Evolutionary conservation across 2,888 invertebrate species (phyloP).

Genomic region (Drosophila sordidapex): DNA sequence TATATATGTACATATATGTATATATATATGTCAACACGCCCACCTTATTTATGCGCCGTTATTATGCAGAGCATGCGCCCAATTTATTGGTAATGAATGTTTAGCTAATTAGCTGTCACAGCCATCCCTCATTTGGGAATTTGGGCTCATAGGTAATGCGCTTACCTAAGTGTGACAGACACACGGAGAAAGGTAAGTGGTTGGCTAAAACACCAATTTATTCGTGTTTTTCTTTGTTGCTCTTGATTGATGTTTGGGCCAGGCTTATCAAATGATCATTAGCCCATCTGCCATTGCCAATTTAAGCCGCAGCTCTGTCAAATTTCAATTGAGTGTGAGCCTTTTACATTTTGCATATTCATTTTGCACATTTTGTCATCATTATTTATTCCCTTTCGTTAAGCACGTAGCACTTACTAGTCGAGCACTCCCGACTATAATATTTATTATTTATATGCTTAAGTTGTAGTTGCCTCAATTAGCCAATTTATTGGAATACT

Average conservation of each 20-base stretch:
- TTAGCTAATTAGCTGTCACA: slow-evolving; percentile 49
- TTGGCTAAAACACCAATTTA: background rate
- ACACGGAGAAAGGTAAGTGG: background rate
- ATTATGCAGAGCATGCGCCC: slow-evolving; percentile 8
- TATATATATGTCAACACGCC: background rate
- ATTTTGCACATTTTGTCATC: background rate
- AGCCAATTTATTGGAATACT: slow-evolving; percentile 33
- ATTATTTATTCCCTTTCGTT: background rate
- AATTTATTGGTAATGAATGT: slow-evolving; percentile 35
- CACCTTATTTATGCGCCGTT: slow-evolving; percentile 23
- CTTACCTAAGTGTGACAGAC: slow-evolving; percentile 3
- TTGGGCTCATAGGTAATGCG: slow-evolving; percentile 14
- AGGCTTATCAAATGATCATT: background rate
- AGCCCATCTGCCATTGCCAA: background rate
- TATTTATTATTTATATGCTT: background rate
- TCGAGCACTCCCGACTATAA: background rate
- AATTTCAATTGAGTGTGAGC: background rate
- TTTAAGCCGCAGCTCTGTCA: background rate
- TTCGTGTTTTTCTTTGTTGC: background rate
- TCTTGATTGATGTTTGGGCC: background rate
- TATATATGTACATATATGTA: accelerated
- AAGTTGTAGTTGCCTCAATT: slow-evolving; percentile 6
- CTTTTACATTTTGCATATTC: background rate
- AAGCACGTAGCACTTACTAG: background rate
- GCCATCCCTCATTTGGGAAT: slow-evolving; percentile 25